Evolutionary conservation across 2,113 vertebrate species (phyloP), one percentile per base, ranked within the genome.

Genomic region (Oenanthe melanoleuca): DNA sequence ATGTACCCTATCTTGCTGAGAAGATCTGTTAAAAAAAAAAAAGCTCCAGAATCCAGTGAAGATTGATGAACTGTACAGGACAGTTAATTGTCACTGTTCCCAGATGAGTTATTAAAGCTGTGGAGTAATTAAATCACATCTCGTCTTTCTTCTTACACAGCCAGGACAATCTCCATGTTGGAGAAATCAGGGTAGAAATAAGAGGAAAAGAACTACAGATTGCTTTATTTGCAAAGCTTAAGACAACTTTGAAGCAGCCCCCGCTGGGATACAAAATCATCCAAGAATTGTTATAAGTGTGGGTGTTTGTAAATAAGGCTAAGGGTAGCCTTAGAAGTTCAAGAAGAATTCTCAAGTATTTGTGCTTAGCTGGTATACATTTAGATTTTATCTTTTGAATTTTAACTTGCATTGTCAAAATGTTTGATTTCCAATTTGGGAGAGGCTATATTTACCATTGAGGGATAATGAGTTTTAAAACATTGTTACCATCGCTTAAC

Each of bases 381-480:
- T 90, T 83, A 65, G 14, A 71, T 93, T 77, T 63, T 45, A 55
- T 28, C 66, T 82, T 96, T 25, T 88, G 70, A 42, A 40, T 73
- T 93, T 85, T 88, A 96, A 93, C 86, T 92, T 70, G 6, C 86
- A 79, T 59, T 88, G 75, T 80, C 90, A 93, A 81, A 93, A 92
- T 18, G 60, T 91, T 93, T 96, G 42, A 74, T 94, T 96, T 95
- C 84, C 78, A 95, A 14, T 81, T 52, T 74, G 31, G 65, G 65
- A 70, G 80, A 89, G 45, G 80, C 59, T 86, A 12, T 53, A 71
- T 91, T 97, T 97, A 93, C 88, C 86, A 95, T 12, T 63, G 66
- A 94, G 89, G 95, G 72, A 95, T 95, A 97, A 37, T 92, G 80
- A 86, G 52, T 81, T 90, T 95, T 91, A 92, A 92, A 98, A 89